phyloP scores from a whole-genome alignment of 30 jellyfish, hydroid and myxozoan genomes.

The Aurelia aurita complex sp. Pacific region DNA sequence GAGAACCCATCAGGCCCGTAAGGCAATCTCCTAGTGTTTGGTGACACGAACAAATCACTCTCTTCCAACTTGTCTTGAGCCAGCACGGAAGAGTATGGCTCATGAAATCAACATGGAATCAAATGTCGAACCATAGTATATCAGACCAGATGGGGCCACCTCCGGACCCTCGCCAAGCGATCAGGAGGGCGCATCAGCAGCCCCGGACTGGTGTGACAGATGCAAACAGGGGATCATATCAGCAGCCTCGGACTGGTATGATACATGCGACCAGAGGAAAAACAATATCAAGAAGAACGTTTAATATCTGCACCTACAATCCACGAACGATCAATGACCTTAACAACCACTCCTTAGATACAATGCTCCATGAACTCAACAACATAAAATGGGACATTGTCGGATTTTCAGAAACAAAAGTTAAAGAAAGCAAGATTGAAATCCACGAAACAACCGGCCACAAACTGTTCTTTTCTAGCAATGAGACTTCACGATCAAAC shows the following conservation, averaged over 20 bases:
- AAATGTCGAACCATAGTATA: slow-evolving; percentile 36
- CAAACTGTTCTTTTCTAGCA: slow-evolving; percentile 10
- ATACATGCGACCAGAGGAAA: slow-evolving; percentile 51
- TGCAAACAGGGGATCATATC: slow-evolving; percentile 29
- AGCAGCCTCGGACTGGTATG: slow-evolving; percentile 63
- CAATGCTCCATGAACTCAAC: slow-evolving; percentile 17
- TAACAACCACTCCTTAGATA: slow-evolving; percentile 1
- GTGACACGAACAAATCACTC: slow-evolving; percentile 49
- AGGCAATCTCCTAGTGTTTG: slow-evolving; percentile 49
- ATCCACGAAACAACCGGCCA: neutral
- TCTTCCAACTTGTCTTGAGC: slow-evolving; percentile 54
- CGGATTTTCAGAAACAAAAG: slow-evolving; percentile 33
- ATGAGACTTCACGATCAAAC: slow-evolving; percentile 11
- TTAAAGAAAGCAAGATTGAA: slow-evolving; percentile 16
- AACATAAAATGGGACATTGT: neutral
- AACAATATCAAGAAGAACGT: neutral
- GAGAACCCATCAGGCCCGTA: slow-evolving; percentile 41
- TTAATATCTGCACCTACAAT: slow-evolving; percentile 10
- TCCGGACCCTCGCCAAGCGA: slow-evolving; percentile 61
- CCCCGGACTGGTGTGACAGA: slow-evolving; percentile 65
- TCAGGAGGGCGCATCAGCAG: slow-evolving; percentile 66
- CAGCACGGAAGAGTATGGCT: slow-evolving; percentile 50
- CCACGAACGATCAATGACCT: slow-evolving; percentile 16
- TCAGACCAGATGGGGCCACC: slow-evolving; percentile 58
- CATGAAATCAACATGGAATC: slow-evolving; percentile 33